Evolutionary conservation across 2,888 invertebrate species (phyloP), one percentile per base, ranked within the genome.

Genomic region (Piscicola geometra): DNA sequence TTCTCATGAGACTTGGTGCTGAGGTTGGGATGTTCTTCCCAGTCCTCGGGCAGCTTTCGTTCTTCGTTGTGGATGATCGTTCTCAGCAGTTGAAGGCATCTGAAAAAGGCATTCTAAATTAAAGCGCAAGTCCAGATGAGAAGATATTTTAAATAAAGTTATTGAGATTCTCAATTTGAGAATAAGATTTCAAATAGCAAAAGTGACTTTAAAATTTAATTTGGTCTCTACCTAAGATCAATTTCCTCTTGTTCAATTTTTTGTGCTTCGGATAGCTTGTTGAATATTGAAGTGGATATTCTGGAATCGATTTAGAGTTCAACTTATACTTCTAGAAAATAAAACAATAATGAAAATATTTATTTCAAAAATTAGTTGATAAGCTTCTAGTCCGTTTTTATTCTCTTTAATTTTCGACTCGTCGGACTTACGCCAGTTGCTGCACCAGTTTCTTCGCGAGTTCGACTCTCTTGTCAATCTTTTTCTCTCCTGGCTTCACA

Each of bases 61-160:
- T 82, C 81, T 68, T 83, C 82, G 74, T 82, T 83, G 77, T 83
- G 82, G 25, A 82, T 82, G 75, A 82, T 75, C 5, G 81, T 81
- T n/a, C 82, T 76, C 12, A 82, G 71, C n/a, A 82, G 71, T 77
- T 82, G 82, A 64, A 82, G 78, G 75, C 81, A 81, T 25, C 82
- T 76, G n/a, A 15, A 41, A 41, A 80, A 76, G 76, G 81, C 15
- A n/a, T n/a, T n/a, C n/a, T n/a, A n/a, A n/a, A n/a, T n/a, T n/a
- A n/a, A n/a, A n/a, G n/a, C n/a, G n/a, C n/a, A n/a, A n/a, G n/a
- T n/a, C n/a, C n/a, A n/a, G n/a, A n/a, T n/a, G n/a, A n/a, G n/a
- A n/a, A n/a, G n/a, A n/a, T n/a, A n/a, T n/a, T n/a, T n/a, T n/a
- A n/a, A n/a, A n/a, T n/a, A n/a, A n/a, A n/a, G n/a, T n/a, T n/a